Base-by-base conservation (phyloP, 2,113 vertebrate species). In the Rhea pennata region DNA sequence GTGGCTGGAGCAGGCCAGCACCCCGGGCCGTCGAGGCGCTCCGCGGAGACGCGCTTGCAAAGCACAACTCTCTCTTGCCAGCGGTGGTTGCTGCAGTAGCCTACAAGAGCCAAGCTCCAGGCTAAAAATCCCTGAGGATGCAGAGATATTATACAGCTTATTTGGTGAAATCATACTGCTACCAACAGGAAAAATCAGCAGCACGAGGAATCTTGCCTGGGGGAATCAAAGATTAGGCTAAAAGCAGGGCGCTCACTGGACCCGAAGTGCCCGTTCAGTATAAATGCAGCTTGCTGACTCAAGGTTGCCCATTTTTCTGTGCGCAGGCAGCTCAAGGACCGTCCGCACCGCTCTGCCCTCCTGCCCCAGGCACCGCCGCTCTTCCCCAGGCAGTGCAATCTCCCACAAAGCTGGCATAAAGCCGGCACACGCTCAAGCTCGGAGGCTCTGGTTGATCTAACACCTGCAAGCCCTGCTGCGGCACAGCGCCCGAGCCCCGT, bases 311-410 rank as follows among this genome's bases (percentile, higher is more conserved):
- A 0, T 9, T 62, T 19, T 0, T 12, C 84, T 16, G 83, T 5
- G 51, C 0, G 2, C 15, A 36, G 29, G 72, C 69, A 78, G 69
- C 1, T 3, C 24, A 40, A 80, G 79, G 69, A 48, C 12, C 31
- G 67, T 2, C n/a, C 2, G 54, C 24, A 23, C 1, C 22, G 1
- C 21, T 10, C 26, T 64, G 2, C 3, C 6, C 72, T 59, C n/a
- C 78, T 3, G 15, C 1, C 78, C 3, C 3, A 0, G 31, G 31
- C 70, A 36, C 0, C 21, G 0, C 36, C 22, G 0, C 46, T 1
- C 2, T 61, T 87, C 82, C 90, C 70, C 50, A 1, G 31, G 24
- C 39, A 23, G 83, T 48, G 0, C 0, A 22, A 0, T 2, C 1
- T 2, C 1, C 17, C 7, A 0, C 0, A 9, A 15, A 29, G 29